Conservation (phyloP, 2,113 vertebrate genomes). For the Poecile atricapillus region DNA sequence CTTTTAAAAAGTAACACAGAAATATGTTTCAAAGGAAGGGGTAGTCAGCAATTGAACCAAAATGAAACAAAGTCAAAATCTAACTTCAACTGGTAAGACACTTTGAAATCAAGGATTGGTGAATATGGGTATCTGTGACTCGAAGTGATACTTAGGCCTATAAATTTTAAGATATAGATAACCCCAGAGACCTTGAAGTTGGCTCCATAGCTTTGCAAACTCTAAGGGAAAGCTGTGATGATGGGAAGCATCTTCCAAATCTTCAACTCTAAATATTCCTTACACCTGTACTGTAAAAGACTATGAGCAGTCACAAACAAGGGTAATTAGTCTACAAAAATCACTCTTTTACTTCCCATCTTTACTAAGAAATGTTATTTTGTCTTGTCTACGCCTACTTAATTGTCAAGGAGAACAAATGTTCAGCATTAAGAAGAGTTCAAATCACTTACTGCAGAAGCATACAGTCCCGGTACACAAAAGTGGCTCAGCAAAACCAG, state of each 20-base stretch:
- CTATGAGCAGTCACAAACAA: neutral
- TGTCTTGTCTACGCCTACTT: neutral
- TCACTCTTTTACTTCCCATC: neutral
- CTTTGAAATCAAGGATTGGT: neutral
- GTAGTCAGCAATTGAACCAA: neutral
- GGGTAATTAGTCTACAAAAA: neutral
- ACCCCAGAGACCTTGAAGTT: neutral
- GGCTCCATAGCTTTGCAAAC: neutral
- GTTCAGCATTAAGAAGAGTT: neutral
- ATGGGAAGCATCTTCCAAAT: neutral
- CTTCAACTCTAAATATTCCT: neutral
- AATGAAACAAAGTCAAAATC: neutral
- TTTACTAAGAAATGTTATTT: neutral
- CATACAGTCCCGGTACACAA: neutral
- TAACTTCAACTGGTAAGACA: neutral
- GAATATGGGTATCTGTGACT: neutral
- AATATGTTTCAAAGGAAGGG: neutral
- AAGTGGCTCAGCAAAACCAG: neutral
- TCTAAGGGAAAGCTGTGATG: neutral
- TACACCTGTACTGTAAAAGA: neutral
- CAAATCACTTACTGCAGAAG: neutral
- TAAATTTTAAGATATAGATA: neutral
- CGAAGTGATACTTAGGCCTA: rapidly evolving
- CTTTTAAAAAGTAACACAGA: neutral
- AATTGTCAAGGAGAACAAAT: neutral